A percentile compares a stretch with the other conserved stretches of the same genome.
Conservation (phyloP, 2,113 vertebrate genomes). For the Erpornis zantholeuca region DNA sequence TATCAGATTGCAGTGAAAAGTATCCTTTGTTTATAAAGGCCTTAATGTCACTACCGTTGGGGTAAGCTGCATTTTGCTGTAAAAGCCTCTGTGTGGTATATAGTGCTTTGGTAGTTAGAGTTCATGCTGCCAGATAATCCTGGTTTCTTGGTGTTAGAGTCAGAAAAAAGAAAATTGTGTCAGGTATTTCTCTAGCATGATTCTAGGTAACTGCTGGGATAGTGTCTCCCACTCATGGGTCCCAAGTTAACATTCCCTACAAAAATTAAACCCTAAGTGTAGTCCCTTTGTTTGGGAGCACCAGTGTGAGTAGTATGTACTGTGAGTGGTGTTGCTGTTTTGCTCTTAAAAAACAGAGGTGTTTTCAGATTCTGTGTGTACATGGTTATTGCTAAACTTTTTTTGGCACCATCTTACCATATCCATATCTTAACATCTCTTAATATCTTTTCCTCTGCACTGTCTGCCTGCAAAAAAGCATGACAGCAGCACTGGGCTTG, state of each 20-base stretch:
- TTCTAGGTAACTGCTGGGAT: not conserved
- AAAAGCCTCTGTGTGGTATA: accelerated
- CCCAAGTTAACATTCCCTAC: not conserved
- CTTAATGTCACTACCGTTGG: not conserved
- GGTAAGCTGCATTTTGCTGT: not conserved
- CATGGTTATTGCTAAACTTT: not conserved
- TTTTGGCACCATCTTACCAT: not conserved
- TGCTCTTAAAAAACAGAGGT: not conserved
- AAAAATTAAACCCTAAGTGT: not conserved
- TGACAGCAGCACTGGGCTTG: not conserved
- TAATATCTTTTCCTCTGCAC: not conserved
- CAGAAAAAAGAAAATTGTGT: not conserved
- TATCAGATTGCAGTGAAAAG: not conserved
- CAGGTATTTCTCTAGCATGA: not conserved
- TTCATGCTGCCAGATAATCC: not conserved
- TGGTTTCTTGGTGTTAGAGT: not conserved
- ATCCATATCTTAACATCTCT: too few relatives aligned
- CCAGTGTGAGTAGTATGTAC: not conserved
- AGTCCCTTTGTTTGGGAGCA: not conserved
- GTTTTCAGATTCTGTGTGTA: not conserved
- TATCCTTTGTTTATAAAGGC: not conserved
- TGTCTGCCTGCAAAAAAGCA: not conserved
- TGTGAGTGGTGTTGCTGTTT: not conserved
- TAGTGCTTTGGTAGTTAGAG: not conserved
- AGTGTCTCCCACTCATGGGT: accelerated